Evolutionary conservation across 2,113 vertebrate species (phyloP).

Genomic region (Mungos mungo): DNA sequence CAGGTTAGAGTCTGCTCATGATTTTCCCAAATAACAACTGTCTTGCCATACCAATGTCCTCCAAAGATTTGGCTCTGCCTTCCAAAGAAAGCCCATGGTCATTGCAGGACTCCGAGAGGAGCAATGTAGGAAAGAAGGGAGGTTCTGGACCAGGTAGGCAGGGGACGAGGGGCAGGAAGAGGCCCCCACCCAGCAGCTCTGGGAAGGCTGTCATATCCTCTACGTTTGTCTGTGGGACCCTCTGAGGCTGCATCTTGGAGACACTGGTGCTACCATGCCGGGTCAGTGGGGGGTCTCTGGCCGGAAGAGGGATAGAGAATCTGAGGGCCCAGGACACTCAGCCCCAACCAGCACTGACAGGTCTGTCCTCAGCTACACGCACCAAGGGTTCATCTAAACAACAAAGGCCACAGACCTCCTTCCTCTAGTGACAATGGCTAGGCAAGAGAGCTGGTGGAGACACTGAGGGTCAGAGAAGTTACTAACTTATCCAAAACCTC

Average conservation of each 20-base stretch:
- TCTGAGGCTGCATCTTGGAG: neutral
- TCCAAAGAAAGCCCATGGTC: neutral
- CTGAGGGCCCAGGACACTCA: neutral
- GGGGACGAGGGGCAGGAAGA: neutral
- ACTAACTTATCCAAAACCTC: neutral
- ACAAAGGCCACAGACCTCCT: neutral
- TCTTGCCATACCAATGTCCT: neutral
- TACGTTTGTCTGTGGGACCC: neutral
- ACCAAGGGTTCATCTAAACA: neutral
- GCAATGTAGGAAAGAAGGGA: neutral
- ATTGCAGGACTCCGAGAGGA: neutral
- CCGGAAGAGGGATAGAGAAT: neutral
- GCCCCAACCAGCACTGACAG: neutral
- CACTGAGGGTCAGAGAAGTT: neutral
- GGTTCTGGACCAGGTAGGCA: neutral
- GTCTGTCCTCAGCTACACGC: neutral
- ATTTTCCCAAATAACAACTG: neutral
- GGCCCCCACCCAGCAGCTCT: neutral
- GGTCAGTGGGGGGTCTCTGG: neutral
- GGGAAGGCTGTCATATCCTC: neutral
- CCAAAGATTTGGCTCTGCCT: neutral
- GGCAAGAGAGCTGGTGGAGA: neutral
- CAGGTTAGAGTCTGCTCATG: neutral
- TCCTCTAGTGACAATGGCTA: neutral
- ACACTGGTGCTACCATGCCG: neutral